phyloP scores from a whole-genome alignment of 2,888 invertebrate species.

The Pecten maximus region DNA sequence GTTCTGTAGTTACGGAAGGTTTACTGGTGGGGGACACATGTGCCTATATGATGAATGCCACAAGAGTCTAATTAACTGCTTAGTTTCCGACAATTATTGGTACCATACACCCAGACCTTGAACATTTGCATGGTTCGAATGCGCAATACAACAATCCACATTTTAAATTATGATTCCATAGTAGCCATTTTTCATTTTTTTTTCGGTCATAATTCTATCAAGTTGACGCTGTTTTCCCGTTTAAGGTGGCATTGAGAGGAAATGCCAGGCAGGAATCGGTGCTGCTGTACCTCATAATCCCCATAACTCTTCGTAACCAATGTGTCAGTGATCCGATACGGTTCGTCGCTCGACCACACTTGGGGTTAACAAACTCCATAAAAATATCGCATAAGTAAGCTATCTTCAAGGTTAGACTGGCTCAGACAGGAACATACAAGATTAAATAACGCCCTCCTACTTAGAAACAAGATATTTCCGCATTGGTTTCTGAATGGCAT shows the following conservation, averaged over 20 bases:
- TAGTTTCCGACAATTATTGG: conserved; percentile 19
- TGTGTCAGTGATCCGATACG: conserved; percentile 13
- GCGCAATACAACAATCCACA: background rate
- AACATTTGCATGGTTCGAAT: background rate
- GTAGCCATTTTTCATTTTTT: conserved; percentile 21
- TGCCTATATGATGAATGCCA: background rate
- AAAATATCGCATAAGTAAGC: conserved; percentile 11
- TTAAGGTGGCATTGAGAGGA: background rate
- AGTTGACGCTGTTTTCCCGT: conserved; percentile 8
- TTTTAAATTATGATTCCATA: background rate
- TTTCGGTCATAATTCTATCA: background rate
- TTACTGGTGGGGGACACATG: background rate
- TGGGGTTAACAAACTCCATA: conserved; percentile 6
- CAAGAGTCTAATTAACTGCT: conserved; percentile 7
- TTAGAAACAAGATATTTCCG: background rate
- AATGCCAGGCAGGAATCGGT: background rate
- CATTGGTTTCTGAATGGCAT: background rate
- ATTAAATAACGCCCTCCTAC: conserved; percentile 24
- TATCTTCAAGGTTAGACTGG: background rate
- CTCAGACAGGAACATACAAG: background rate
- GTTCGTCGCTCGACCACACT: background rate
- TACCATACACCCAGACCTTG: background rate
- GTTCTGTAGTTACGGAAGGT: background rate
- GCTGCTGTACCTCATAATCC: background rate
- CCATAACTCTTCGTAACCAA: background rate